Percentiles rank a stretch among this genome's conserved stretches.
These are phyloP conservation scores for Plutomurus gul DNA, from an alignment of 1,140 invertebrate genomes.

Conservation along the genomic window DNA sequence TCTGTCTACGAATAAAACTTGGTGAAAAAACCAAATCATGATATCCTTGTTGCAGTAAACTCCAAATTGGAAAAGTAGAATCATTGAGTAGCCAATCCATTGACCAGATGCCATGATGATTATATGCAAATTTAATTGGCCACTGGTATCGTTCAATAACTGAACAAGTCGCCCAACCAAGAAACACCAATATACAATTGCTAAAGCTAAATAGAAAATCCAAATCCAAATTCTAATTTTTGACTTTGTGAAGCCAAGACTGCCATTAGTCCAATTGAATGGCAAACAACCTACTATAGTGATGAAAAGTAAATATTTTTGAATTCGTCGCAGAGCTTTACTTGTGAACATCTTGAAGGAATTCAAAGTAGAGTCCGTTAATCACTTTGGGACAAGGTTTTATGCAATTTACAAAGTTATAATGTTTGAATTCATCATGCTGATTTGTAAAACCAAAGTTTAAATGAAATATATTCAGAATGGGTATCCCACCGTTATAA, in stretches of 20 bases:
- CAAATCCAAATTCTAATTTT: neutral
- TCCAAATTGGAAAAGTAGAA: neutral
- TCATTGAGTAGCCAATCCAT: neutral
- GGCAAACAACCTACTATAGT: neutral
- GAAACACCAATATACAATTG: neutral
- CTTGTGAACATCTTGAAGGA: neutral
- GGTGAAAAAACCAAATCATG: neutral
- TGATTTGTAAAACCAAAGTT: too few species aligned
- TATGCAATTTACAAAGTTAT: too few species aligned
- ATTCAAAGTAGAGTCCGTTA: too few species aligned
- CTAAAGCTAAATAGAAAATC: neutral
- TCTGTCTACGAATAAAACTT: neutral
- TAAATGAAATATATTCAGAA: too few species aligned
- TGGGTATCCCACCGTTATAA: too few species aligned
- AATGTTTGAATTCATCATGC: too few species aligned
- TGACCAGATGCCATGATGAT: neutral
- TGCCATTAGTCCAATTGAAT: neutral
- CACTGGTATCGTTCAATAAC: neutral
- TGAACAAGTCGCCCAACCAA: neutral
- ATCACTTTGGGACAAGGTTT: too few species aligned
- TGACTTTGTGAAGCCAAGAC: neutral
- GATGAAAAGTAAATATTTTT: neutral
- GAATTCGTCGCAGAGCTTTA: neutral
- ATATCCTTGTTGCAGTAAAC: neutral
- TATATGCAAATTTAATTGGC: neutral